Evolutionary conservation across 2,113 vertebrate species (phyloP).

Genomic region (Osmerus mordax): DNA sequence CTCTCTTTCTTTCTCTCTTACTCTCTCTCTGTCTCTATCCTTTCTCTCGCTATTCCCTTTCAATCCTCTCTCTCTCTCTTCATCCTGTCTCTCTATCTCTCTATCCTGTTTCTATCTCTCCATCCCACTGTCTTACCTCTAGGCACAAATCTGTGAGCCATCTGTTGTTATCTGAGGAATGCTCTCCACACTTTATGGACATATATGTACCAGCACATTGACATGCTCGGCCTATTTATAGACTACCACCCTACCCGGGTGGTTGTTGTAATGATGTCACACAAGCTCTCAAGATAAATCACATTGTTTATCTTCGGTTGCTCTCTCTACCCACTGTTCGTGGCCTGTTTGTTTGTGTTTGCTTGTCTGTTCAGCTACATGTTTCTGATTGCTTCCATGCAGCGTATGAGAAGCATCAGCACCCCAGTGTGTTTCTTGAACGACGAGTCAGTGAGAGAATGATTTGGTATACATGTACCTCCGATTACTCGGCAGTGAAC

Average conservation of each 20-base stretch:
- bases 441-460: too few species aligned
- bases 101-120: neutral
- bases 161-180: conserved; percentile 69
- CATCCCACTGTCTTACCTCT: conserved; percentile 27
- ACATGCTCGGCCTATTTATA: conserved; percentile 68
- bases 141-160: conserved; percentile 55
- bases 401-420: neutral
- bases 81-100: too few species aligned
- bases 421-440: neutral
- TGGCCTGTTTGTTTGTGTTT: conserved; percentile 59
- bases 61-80: too few species aligned
- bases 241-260: conserved; percentile 30
- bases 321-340: conserved; percentile 40
- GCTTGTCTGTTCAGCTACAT: conserved; percentile 29
- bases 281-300: conserved; percentile 58
- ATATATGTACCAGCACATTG: conserved; percentile 68
- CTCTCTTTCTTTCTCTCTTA: too few species aligned
- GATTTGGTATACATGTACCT: too few species aligned
- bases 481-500: too few species aligned
- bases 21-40: too few species aligned
- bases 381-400: neutral
- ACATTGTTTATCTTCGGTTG: conserved; percentile 59
- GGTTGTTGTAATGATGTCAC: conserved; percentile 65
- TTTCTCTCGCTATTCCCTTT: too few species aligned
- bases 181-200: conserved; percentile 67